Evolutionary conservation across 2,113 vertebrate species (phyloP).

Genomic region (Chamaea fasciata): DNA sequence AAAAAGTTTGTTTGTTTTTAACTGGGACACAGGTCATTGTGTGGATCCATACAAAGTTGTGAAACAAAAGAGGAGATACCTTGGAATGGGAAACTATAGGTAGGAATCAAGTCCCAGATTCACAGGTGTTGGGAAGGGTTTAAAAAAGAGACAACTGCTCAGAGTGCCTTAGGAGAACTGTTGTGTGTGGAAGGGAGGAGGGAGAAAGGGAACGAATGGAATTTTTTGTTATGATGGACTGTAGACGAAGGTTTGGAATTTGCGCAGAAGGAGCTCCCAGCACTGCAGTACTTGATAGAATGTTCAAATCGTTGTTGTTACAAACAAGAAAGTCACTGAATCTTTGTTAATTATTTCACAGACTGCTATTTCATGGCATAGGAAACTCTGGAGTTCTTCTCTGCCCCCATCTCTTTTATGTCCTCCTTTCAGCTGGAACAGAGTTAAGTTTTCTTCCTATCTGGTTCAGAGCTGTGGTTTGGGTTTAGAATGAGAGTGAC

Average conservation of each 20-base stretch:
- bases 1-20: neutral
- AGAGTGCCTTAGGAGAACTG: neutral
- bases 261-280: neutral
- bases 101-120: neutral
- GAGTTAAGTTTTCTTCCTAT: neutral
- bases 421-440: neutral
- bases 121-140: neutral
- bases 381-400: neutral
- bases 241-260: neutral
- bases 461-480: neutral
- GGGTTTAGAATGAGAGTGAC: neutral
- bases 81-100: neutral
- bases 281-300: neutral
- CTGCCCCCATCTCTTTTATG: neutral
- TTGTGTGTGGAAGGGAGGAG: neutral
- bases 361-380: accelerated
- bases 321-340: neutral
- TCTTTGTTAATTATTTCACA: neutral
- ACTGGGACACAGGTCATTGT: neutral
- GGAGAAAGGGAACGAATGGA: neutral
- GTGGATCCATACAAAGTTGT: neutral
- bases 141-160: neutral
- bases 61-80: neutral
- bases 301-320: neutral
- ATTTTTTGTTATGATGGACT: neutral